Evolutionary conservation across 2,888 invertebrate genomes (phyloP), one percentile per base, ranked within the genome.

Genomic region (Brachyopa scutellaris): DNA sequence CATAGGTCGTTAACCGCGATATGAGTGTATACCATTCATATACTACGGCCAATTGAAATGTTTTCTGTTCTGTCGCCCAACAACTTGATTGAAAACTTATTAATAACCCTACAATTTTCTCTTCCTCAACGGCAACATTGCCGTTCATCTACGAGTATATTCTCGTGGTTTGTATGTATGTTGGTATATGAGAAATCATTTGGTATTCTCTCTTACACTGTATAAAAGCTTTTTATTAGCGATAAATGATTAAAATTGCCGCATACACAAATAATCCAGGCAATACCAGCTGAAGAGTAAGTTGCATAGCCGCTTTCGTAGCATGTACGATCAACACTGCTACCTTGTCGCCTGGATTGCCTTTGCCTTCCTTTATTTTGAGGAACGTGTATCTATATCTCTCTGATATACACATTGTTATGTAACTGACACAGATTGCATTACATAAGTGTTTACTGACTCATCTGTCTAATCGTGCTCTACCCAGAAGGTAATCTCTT

Each of bases 381-480:
- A n/a, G 53, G 45, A 67, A 67, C 36, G 45, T 59, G 53, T 38
- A 29, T 13, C 5, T 36, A 51, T 23, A 45, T 11, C 23, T 49
- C 21, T 21, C 9, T n/a, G 3, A 29, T 8, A 45, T 42, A 45
- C 42, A 67, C 29, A 59, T 13, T 47, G 23, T 80, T 64, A 74
- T 53, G 59, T 62, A 74, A 64, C 19, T 64, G 45, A 64, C 57
- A 69, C 64, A 80, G 42, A 42, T 69, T 74, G 8, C 33, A 53
- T 80, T 80, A 80, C 59, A 80, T 74, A 74, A 74, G 62, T 51
- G 3, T 51, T 29, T 2, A 57, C 51, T 74, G 74, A 80, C 42
- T 69, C 74, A 74, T 80, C 51, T 57, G 40, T 49, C 42, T 40
- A 29, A 21, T 62, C 62, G 15, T 64, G 36, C 45, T 51, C 15